Conservation (phyloP, 2,888 invertebrate species). For the Electrophaes corylata region DNA sequence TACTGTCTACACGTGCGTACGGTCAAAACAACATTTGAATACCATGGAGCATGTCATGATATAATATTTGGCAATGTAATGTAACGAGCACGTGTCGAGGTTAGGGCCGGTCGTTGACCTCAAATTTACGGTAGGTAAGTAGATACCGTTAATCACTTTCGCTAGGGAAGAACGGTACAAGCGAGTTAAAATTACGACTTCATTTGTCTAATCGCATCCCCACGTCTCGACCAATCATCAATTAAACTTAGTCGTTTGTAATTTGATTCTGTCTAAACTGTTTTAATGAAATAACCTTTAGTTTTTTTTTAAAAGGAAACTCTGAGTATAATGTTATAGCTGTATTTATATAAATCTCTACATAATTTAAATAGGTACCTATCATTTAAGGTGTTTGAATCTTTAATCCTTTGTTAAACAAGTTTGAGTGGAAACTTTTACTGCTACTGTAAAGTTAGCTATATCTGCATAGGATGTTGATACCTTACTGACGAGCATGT, state of each 20-base stretch:
- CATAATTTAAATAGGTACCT: background rate
- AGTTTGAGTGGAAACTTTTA: too few relatives aligned
- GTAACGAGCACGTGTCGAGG: slow-evolving; percentile 57
- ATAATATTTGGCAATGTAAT: slow-evolving; percentile 49
- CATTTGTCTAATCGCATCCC: slow-evolving; percentile 39
- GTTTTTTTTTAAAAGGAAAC: background rate
- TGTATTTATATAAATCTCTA: too few relatives aligned
- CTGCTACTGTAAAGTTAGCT: too few relatives aligned
- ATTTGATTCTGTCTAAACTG: slow-evolving; percentile 17
- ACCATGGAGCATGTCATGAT: slow-evolving; percentile 40
- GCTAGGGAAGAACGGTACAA: slow-evolving; percentile 56
- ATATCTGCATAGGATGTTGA: background rate
- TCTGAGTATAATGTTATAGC: background rate
- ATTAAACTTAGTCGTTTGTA: slow-evolving; percentile 24
- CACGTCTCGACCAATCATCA: slow-evolving; percentile 33
- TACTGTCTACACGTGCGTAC: slow-evolving; percentile 5
- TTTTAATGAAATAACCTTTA: background rate
- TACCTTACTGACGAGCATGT: background rate
- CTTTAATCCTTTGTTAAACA: too few relatives aligned
- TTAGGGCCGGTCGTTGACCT: slow-evolving; percentile 75
- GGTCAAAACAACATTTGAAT: slow-evolving; percentile 19
- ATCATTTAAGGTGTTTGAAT: too few relatives aligned
- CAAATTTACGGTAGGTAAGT: slow-evolving; percentile 50
- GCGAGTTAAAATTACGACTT: slow-evolving; percentile 47
- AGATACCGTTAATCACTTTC: slow-evolving; percentile 72